Evolutionary conservation across 2,113 vertebrate species (phyloP).

Genomic region (Varanus salvator): DNA sequence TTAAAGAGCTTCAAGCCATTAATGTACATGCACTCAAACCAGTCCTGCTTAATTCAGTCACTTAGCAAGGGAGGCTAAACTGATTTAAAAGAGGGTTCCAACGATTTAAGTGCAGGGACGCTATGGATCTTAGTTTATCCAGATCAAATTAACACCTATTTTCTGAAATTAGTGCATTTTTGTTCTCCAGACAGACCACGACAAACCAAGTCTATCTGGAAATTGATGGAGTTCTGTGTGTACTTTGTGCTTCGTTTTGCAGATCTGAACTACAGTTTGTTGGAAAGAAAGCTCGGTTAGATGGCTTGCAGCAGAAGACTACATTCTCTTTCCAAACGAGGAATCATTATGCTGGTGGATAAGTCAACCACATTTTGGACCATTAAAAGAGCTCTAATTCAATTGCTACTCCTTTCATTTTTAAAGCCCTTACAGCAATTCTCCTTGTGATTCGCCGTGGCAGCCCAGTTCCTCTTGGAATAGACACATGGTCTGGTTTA

Average conservation of each 20-base stretch:
- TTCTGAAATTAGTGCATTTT: slow-evolving; percentile 33
- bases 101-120: neutral
- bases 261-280: neutral
- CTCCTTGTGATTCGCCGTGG: slow-evolving; percentile 30
- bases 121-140: neutral
- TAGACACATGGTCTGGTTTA: slow-evolving; percentile 35
- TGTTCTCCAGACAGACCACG: neutral
- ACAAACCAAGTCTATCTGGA: slow-evolving; percentile 16
- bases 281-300: neutral
- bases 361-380: slow-evolving; percentile 1
- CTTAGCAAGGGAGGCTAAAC: slow-evolving; percentile 27
- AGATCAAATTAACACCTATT: slow-evolving; percentile 37
- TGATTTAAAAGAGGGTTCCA: slow-evolving; percentile 28
- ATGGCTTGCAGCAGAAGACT: neutral
- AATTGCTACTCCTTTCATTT: slow-evolving; percentile 15
- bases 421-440: slow-evolving; percentile 2
- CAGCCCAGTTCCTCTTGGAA: slow-evolving; percentile 37
- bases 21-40: neutral
- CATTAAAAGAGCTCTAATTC: neutral
- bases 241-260: neutral
- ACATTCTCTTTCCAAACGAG: neutral
- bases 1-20: neutral
- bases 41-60: neutral
- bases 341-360: slow-evolving; percentile 3
- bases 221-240: neutral